Evolutionary conservation across 2,797 vertebrate species (phyloP).

Genomic region (Mormyrus proboscirostris): DNA sequence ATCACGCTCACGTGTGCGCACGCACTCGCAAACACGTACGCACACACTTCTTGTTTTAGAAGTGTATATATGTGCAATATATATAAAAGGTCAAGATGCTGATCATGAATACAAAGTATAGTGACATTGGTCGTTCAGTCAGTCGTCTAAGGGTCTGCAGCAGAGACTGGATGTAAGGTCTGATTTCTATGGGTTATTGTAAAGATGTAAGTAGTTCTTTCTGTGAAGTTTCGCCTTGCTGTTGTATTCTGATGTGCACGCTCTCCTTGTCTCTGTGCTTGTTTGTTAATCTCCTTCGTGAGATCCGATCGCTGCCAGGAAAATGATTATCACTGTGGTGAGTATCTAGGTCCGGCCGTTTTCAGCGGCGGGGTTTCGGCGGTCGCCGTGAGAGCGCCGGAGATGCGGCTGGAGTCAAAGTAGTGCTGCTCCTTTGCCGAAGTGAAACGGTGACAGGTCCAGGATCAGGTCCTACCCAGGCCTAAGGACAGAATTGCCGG

Average conservation of each 20-base stretch:
- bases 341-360: not conserved
- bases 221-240: constrained; percentile 16
- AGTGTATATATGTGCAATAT: constrained; percentile 33
- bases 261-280: constrained; percentile 20
- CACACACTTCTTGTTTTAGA: constrained; percentile 50
- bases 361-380: not conserved
- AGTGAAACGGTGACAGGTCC: not conserved
- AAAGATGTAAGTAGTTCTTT: constrained; percentile 22
- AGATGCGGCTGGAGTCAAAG: not conserved
- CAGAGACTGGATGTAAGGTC: constrained; percentile 20
- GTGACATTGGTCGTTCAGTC: constrained; percentile 1
- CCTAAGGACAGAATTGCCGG: not conserved
- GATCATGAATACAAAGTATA: constrained; percentile 1
- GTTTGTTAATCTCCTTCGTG: constrained; percentile 22
- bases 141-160: constrained; percentile 15
- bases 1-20: not conserved
- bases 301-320: constrained; percentile 14
- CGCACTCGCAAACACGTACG: constrained; percentile 1
- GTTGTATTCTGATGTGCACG: constrained; percentile 13
- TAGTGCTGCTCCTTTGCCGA: not conserved
- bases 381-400: not conserved
- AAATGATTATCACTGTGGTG: constrained; percentile 20
- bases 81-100: constrained; percentile 16
- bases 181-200: constrained; percentile 19
- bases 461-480: not conserved